Percentiles rank a stretch among this genome's conserved stretches.
phyloP scores from a whole-genome alignment of 2,797 vertebrate species.

The Paguma larvata region DNA sequence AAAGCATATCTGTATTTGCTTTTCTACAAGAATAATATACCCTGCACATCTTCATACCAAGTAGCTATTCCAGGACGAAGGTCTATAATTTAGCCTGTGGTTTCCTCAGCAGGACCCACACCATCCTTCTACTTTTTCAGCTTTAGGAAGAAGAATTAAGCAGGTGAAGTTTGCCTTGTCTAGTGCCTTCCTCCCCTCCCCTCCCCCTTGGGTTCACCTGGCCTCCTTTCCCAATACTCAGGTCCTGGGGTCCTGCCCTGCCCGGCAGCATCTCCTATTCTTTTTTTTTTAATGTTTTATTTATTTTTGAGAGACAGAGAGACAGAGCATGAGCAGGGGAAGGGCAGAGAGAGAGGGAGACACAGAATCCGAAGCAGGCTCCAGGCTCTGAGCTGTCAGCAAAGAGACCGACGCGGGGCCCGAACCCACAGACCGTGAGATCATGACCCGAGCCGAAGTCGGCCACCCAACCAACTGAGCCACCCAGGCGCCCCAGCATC shows the following conservation, averaged over 20 bases:
- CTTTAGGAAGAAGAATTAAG: background rate
- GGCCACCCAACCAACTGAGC: too few species aligned
- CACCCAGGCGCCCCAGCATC: too few species aligned
- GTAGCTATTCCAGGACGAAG: background rate
- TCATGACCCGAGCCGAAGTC: too few species aligned
- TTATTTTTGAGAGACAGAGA: too few species aligned
- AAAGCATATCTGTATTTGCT: slow-evolving; percentile 47
- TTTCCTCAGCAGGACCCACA: background rate
- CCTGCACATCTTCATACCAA: background rate
- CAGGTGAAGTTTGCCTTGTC: background rate
- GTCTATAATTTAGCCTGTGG: background rate
- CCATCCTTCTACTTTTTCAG: background rate
- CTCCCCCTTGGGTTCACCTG: background rate
- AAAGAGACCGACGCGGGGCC: too few species aligned
- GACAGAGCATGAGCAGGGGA: too few species aligned
- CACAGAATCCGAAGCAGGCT: too few species aligned
- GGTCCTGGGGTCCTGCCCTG: background rate
- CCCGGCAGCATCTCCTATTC: too few species aligned
- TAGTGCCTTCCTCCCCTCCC: background rate
- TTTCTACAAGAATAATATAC: background rate
- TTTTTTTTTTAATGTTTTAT: too few species aligned
- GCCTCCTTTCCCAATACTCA: background rate
- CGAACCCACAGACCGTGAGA: too few species aligned
- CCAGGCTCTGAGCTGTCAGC: too few species aligned
- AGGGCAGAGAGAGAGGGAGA: too few species aligned